Evolutionary conservation across 2,888 invertebrate species (phyloP), one percentile per base, ranked within the genome.

Genomic region (Aporophyla nigra): DNA sequence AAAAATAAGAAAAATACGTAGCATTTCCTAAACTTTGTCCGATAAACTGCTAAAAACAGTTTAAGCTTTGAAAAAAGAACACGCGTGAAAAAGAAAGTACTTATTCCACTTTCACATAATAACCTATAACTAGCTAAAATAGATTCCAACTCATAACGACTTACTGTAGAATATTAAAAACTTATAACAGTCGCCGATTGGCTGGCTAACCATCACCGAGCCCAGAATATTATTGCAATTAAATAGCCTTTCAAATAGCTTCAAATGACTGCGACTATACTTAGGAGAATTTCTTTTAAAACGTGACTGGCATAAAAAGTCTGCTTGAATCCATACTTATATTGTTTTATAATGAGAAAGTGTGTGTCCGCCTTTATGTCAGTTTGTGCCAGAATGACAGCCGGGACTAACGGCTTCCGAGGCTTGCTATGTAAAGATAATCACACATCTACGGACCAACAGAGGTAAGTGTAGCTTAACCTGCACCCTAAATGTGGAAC

Each of bases 171-270:
- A 33, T 19, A 56, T 33, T 67, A 19, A 67, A 54, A 66, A 46
- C 10, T 24, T 33, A 19, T 19, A 9, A 27, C 46, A 24, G n/a
- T 9, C 24, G 3, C 24, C 19, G 24, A 71, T 51, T 71, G 49
- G 40, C 21, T 21, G 21, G 24, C 7, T 14, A 1, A 16, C 33
- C 24, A 24, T 12, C 61, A 62, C 21, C 4, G 16, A 62, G n/a
- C 19, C 19, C 12, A 70, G 43, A n/a, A 46, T 14, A 12, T 14
- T n/a, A 33, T 14, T 59, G 40, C 24, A 71, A 73, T 58, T 40
- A 58, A 58, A 58, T 40, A 46, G 16, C 21, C 58, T 59, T 40
- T 71, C n/a, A 70, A 71, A 51, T n/a, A 65, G 40, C 65, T 53
- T 53, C 10, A 67, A 73, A 59, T 73, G 40, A 21, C 49, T 59